These are phyloP conservation scores for Carollia perspicillata DNA, from an alignment of 2,113 vertebrate genomes.

Conservation along the genomic window DNA sequence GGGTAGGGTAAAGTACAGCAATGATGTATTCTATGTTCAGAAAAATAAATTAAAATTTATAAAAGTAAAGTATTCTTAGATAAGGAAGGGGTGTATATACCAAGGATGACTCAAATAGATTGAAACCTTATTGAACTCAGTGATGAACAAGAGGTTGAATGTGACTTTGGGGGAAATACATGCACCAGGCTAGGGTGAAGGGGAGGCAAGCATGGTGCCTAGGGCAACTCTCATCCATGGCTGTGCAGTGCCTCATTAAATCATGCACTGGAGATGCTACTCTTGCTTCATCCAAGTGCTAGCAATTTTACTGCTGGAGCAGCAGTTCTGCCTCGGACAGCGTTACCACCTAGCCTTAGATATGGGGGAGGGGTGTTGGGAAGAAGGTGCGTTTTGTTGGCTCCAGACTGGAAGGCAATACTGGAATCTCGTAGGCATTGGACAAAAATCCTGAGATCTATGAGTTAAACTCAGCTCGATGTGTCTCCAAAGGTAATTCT, in stretches of 20 bases:
- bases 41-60: background rate
- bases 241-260: background rate
- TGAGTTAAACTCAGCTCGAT: background rate
- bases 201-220: background rate
- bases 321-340: background rate
- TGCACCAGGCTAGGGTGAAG: background rate
- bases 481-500: background rate
- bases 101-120: background rate
- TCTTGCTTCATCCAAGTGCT: background rate
- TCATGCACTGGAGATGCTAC: rapidly evolving
- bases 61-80: background rate
- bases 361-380: background rate
- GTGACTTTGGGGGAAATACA: rapidly evolving
- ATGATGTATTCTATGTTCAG: background rate
- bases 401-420: background rate
- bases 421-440: background rate
- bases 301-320: background rate
- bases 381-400: background rate
- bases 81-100: background rate
- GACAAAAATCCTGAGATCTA: background rate
- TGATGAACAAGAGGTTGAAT: background rate
- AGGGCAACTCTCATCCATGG: too few relatives aligned
- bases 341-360: background rate
- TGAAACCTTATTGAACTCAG: background rate
- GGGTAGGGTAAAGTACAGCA: background rate